These are phyloP conservation scores for Calidris pygmaea DNA, from an alignment of 2,113 vertebrate genomes.

Conservation along the genomic window DNA sequence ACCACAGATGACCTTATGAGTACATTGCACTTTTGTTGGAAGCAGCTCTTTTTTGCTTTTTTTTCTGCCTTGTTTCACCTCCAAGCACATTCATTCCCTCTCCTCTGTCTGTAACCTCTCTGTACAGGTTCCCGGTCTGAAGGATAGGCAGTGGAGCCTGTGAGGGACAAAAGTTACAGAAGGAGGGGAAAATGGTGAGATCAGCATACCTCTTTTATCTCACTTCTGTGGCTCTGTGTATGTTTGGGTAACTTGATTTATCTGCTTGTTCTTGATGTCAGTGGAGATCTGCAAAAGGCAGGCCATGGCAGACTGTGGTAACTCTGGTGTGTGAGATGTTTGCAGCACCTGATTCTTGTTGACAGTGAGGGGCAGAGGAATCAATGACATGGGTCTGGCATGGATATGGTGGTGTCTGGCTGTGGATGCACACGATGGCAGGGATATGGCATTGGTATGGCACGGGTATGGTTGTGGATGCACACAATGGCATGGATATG, in stretches of 20 bases:
- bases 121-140: background rate
- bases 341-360: fast-evolving
- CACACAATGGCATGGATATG: too few species aligned
- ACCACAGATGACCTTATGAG: background rate
- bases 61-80: background rate
- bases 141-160: fast-evolving
- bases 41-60: background rate
- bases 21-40: background rate
- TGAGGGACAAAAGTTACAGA: fast-evolving
- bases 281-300: background rate
- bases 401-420: background rate
- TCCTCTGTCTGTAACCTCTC: background rate
- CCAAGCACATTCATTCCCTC: background rate
- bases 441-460: too few species aligned
- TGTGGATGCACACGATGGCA: too few species aligned
- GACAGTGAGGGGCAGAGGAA: too few species aligned
- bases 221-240: background rate
- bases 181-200: background rate
- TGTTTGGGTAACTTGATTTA: background rate
- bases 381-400: too few species aligned
- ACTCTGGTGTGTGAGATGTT: fast-evolving
- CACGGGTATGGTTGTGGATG: too few species aligned
- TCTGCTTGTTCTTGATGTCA: background rate
- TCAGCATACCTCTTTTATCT: background rate
- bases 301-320: background rate